Percentiles rank a stretch among this genome's conserved stretches.
Conservation (phyloP, 2,113 vertebrate species). For the Murina feae region DNA sequence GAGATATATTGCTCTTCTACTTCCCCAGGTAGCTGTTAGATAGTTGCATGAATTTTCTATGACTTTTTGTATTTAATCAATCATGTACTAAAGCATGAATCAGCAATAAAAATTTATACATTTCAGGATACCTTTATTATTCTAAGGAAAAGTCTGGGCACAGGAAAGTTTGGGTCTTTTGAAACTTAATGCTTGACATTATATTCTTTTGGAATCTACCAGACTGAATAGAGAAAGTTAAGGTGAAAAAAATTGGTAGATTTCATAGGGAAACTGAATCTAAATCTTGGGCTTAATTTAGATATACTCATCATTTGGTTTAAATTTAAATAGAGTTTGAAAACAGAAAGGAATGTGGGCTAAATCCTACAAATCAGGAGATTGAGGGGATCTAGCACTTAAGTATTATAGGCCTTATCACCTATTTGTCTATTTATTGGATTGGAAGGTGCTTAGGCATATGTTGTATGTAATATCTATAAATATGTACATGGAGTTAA, state of each 20-base stretch:
- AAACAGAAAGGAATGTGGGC: neutral
- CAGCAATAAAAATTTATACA: neutral
- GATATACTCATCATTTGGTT: neutral
- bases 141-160: neutral
- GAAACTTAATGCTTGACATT: neutral
- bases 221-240: neutral
- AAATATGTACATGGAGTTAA: neutral
- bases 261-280: neutral
- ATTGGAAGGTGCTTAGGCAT: neutral
- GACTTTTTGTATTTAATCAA: neutral
- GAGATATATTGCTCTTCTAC: neutral
- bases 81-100: neutral
- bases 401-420: neutral
- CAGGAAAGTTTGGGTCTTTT: neutral
- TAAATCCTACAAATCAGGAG: neutral
- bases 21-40: neutral
- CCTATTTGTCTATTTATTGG: neutral
- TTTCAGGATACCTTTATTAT: neutral
- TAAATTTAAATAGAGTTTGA: neutral
- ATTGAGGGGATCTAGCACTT: neutral
- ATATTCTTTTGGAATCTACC: neutral
- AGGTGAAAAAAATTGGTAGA: neutral
- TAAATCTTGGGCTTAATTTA: neutral
- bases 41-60: neutral
- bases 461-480: neutral